Conservation (phyloP, 1,140 invertebrate species). For the Rhyacophila brunnea region DNA sequence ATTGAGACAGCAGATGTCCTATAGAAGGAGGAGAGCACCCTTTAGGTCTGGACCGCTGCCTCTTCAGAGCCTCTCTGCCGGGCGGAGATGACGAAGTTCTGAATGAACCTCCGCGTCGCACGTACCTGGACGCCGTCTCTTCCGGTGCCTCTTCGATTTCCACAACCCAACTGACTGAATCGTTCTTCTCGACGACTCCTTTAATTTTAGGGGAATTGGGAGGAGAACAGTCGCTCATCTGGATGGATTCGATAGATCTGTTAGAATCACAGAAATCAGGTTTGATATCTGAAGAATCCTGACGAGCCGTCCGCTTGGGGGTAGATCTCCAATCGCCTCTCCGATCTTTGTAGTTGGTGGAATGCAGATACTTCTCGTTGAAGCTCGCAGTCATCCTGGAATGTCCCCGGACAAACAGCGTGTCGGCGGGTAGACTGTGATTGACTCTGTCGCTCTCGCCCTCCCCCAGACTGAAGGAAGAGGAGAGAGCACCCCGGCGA, state of each 20-base stretch:
- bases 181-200: slow-evolving; percentile 77
- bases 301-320: slow-evolving; percentile 14
- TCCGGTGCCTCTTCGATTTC: slow-evolving; percentile 72
- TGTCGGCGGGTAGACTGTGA: slow-evolving; percentile 20
- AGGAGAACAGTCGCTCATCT: slow-evolving; percentile 44
- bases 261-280: slow-evolving; percentile 10
- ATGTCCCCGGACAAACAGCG: slow-evolving; percentile 24
- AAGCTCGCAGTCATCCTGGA: slow-evolving; percentile 27
- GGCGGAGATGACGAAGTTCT: slow-evolving; percentile 45
- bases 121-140: slow-evolving; percentile 59
- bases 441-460: slow-evolving; percentile 12
- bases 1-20: slow-evolving; percentile 53
- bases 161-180: slow-evolving; percentile 80
- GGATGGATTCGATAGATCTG: slow-evolving; percentile 19
- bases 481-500: not conserved
- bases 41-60: slow-evolving; percentile 19
- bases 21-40: slow-evolving; percentile 43
- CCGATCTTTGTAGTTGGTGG: slow-evolving; percentile 19
- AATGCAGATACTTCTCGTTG: slow-evolving; percentile 30
- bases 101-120: slow-evolving; percentile 57
- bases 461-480: slow-evolving; percentile 7
- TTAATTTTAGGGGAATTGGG: slow-evolving; percentile 69
- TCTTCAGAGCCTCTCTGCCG: slow-evolving; percentile 38
- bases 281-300: slow-evolving; percentile 21
- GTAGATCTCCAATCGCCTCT: slow-evolving; percentile 15